These are phyloP conservation scores for Gobiocypris rarus DNA, from an alignment of 2,113 vertebrate species.

Conservation along the genomic window DNA sequence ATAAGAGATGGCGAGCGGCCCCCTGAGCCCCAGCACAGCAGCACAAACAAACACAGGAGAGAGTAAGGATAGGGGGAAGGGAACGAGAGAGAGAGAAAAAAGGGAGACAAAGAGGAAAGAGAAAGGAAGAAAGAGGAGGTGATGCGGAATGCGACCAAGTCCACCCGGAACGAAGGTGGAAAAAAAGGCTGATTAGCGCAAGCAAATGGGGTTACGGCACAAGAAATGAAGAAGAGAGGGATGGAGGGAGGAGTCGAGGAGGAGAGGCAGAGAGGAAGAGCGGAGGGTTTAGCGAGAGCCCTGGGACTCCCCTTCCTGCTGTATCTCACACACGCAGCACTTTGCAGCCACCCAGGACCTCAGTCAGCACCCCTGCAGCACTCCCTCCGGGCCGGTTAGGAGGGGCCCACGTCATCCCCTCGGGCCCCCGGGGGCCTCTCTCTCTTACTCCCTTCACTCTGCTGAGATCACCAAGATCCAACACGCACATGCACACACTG, in stretches of 20 bases:
- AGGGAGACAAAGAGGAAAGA: conserved; percentile 46
- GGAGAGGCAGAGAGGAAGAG: conserved; percentile 46
- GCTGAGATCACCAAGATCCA: conserved; percentile 55
- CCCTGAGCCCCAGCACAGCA: conserved; percentile 51
- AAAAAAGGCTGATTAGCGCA: conserved; percentile 25
- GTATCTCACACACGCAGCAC: conserved; percentile 79
- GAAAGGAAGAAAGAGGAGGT: conserved; percentile 52
- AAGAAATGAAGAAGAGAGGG: conserved; percentile 46
- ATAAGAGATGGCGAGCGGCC: conserved; percentile 59
- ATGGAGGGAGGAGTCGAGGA: conserved; percentile 32
- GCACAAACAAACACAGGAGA: conserved; percentile 58
- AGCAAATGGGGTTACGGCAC: conserved; percentile 23
- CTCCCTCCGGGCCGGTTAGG: conserved; percentile 55
- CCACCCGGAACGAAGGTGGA: conserved; percentile 45
- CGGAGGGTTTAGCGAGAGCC: conserved; percentile 50
- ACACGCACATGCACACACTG: conserved; percentile 30
- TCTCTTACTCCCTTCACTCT: conserved; percentile 54
- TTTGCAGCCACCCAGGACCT: conserved; percentile 78
- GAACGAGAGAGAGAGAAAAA: conserved; percentile 36
- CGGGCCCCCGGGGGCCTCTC: conserved; percentile 44
- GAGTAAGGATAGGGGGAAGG: conserved; percentile 26
- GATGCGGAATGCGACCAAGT: conserved; percentile 46
- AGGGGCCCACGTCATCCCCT: conserved; percentile 58
- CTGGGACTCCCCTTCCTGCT: conserved; percentile 77
- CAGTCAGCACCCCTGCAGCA: conserved; percentile 75